A percentile compares a stretch with the other conserved stretches of the same genome.
phyloP scores from a whole-genome alignment of 2,797 vertebrate species.

The Sphenodon punctatus region DNA sequence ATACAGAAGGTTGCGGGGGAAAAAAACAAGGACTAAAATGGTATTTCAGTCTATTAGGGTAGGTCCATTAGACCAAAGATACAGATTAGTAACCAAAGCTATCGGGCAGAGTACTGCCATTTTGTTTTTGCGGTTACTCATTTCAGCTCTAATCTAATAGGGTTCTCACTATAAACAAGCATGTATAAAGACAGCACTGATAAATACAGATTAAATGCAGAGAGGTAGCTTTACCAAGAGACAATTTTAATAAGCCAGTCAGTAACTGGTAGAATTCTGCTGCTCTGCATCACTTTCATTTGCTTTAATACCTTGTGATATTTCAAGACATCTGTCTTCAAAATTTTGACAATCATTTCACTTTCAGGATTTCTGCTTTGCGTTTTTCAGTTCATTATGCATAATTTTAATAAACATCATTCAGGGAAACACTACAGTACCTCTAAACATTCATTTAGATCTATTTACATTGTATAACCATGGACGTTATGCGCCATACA shows the following conservation, averaged over 20 bases:
- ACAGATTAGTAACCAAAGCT: no score
- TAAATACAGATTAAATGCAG: rapidly evolving
- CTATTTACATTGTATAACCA: slow-evolving; percentile 7
- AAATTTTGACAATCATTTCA: rapidly evolving
- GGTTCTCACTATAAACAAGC: no score
- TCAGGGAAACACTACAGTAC: slow-evolving; percentile 15
- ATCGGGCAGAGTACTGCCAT: no score
- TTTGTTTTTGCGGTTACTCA: no score
- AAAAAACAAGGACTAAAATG: no score
- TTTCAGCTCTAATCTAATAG: no score
- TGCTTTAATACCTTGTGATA: not conserved
- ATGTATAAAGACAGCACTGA: no score
- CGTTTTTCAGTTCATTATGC: slow-evolving; percentile 7
- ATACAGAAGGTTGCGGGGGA: no score
- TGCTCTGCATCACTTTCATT: not conserved
- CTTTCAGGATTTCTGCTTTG: not conserved
- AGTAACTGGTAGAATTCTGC: not conserved
- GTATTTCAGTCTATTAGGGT: no score
- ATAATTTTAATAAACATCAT: not conserved
- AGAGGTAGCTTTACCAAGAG: rapidly evolving
- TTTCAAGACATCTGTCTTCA: rapidly evolving
- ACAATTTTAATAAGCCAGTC: rapidly evolving
- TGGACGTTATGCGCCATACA: not conserved
- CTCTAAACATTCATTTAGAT: slow-evolving; percentile 32
- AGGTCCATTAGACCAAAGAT: no score